phyloP scores from a whole-genome alignment of 2,113 vertebrate genomes.

The Euleptes europaea region DNA sequence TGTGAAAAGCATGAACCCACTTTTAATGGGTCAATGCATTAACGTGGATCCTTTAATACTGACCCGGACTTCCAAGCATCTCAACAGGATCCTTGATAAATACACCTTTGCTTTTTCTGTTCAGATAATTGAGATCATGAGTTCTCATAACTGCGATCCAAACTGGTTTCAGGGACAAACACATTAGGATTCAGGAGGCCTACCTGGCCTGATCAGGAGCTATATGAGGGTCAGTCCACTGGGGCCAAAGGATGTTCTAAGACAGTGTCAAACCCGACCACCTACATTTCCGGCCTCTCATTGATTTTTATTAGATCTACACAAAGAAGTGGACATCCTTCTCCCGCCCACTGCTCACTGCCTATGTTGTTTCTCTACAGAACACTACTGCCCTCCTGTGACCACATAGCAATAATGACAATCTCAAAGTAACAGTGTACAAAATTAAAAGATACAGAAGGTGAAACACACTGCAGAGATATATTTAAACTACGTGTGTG shows the following conservation, averaged over 20 bases:
- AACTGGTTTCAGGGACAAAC: not conserved
- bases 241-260: not conserved
- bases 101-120: not conserved
- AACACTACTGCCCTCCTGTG: constrained; percentile 3
- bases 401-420: not conserved
- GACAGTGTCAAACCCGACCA: not conserved
- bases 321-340: not conserved
- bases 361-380: not conserved
- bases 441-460: too few relatives aligned
- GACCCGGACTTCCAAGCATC: not conserved
- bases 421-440: too few relatives aligned
- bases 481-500: too few relatives aligned
- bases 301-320: not conserved
- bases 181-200: not conserved
- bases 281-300: not conserved
- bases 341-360: not conserved
- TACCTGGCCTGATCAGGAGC: not conserved
- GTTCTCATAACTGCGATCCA: not conserved
- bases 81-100: not conserved
- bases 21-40: too few relatives aligned
- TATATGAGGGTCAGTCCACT: accelerated
- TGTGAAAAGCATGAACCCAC: too few relatives aligned
- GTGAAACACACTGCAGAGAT: too few relatives aligned
- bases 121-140: not conserved
- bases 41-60: too few relatives aligned